phyloP scores from a whole-genome alignment of 2,113 vertebrate species.

The Anser brachyrhynchus region DNA sequence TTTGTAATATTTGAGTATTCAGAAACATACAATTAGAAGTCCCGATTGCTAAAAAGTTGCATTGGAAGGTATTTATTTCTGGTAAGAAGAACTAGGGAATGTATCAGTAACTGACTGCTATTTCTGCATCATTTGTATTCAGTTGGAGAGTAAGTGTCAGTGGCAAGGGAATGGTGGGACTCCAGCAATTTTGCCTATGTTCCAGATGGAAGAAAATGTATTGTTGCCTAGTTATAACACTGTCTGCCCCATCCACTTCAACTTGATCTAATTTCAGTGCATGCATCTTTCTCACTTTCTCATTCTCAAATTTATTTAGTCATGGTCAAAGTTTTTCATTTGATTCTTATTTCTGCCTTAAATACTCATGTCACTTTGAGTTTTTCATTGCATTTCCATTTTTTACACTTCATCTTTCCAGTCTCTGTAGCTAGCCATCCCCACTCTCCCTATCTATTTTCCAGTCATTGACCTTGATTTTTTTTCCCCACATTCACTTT shows the following conservation, averaged over 20 bases:
- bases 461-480: neutral
- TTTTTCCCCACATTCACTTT: neutral
- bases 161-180: neutral
- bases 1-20: neutral
- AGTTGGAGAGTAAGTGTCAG: neutral
- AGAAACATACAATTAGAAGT: neutral
- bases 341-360: neutral
- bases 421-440: neutral
- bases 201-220: neutral
- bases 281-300: neutral
- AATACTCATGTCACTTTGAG: neutral
- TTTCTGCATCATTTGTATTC: neutral
- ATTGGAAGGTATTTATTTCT: neutral
- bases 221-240: neutral
- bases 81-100: neutral
- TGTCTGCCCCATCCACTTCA: neutral
- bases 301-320: neutral
- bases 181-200: neutral
- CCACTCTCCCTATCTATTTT: neutral
- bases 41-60: neutral
- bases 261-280: neutral
- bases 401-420: neutral
- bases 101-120: neutral
- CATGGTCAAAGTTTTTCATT: neutral
- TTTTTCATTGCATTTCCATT: neutral